A percentile compares a stretch with the other conserved stretches of the same genome.
Conservation (phyloP, 1,140 invertebrate species). For the Drosophila bifasciata region DNA sequence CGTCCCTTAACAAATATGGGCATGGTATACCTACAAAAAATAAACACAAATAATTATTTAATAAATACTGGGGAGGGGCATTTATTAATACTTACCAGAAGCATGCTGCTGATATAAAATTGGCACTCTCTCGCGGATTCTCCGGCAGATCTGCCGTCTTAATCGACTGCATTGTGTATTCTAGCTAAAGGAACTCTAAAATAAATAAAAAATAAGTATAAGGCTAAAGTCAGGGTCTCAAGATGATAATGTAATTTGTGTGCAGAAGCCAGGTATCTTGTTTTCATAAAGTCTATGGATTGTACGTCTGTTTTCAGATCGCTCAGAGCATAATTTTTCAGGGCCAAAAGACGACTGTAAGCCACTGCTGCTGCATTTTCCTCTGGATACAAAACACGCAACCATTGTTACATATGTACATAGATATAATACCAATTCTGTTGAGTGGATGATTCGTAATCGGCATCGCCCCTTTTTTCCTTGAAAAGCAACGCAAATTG, state of each 20-base stretch:
- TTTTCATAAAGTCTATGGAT: no score
- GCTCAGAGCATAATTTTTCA: no score
- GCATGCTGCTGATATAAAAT: slow-evolving; percentile 75
- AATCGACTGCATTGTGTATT: slow-evolving; percentile 70
- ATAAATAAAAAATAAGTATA: slow-evolving; percentile 5
- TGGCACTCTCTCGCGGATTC: slow-evolving; percentile 76
- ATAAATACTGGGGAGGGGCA: no score
- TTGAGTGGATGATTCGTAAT: slow-evolving; percentile 19
- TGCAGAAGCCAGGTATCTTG: no score
- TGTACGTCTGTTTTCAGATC: no score
- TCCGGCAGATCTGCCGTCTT: slow-evolving; percentile 81
- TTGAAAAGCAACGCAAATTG: slow-evolving; percentile 24
- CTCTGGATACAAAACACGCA: no score
- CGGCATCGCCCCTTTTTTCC: slow-evolving; percentile 1
- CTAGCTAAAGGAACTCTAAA: slow-evolving; percentile 8
- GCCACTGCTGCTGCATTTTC: no score
- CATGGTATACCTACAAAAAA: slow-evolving; percentile 83
- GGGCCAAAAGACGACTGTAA: no score
- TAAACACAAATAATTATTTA: neutral
- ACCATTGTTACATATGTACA: neutral
- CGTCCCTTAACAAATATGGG: slow-evolving; percentile 85
- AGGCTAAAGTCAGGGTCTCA: no score
- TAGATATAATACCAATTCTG: slow-evolving; percentile 23
- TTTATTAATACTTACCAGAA: slow-evolving; percentile 66
- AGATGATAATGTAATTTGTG: no score